These are phyloP conservation scores for Ptychoptera contaminata DNA, from an alignment of 2,888 invertebrate species.

Conservation along the genomic window DNA sequence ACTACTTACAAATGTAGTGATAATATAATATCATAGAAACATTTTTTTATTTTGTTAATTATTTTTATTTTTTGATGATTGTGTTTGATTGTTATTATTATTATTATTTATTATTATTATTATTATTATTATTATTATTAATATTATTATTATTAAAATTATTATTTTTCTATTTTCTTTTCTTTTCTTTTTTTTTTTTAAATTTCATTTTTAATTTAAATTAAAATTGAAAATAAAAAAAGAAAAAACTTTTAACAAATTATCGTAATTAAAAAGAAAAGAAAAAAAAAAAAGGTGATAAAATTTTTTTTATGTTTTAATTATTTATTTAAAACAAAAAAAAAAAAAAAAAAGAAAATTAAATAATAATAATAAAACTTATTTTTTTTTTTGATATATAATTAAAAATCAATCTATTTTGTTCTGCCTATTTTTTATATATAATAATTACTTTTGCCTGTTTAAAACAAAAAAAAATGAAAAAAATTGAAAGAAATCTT, in stretches of 20 bases:
- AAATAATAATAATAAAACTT: too few species aligned
- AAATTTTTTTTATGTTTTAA: too few species aligned
- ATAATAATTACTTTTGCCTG: neutral
- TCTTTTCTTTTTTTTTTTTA: neutral
- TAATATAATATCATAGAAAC: too few species aligned
- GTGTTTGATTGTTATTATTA: conserved; percentile 2
- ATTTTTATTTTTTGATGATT: neutral
- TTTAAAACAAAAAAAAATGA: conserved; percentile 4
- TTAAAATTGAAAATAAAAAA: neutral
- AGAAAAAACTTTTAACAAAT: neutral
- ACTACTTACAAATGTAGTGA: too few species aligned
- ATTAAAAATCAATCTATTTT: neutral
- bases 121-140: conserved; percentile 15
- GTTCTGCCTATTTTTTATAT: too few species aligned
- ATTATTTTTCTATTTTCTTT: conserved; percentile 6
- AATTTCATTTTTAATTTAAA: neutral
- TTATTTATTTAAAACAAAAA: neutral
- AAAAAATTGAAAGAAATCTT: too few species aligned
- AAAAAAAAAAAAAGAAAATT: neutral
- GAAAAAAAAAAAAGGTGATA: neutral
- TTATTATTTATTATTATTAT: neutral
- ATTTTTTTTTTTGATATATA: too few species aligned
- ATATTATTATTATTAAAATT: conserved; percentile 9
- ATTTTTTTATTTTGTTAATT: too few species aligned
- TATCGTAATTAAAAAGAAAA: neutral